A percentile compares a stretch with the other conserved stretches of the same genome.
phyloP scores from a whole-genome alignment of 1,140 invertebrate species.

The Drosophila bipectinata region DNA sequence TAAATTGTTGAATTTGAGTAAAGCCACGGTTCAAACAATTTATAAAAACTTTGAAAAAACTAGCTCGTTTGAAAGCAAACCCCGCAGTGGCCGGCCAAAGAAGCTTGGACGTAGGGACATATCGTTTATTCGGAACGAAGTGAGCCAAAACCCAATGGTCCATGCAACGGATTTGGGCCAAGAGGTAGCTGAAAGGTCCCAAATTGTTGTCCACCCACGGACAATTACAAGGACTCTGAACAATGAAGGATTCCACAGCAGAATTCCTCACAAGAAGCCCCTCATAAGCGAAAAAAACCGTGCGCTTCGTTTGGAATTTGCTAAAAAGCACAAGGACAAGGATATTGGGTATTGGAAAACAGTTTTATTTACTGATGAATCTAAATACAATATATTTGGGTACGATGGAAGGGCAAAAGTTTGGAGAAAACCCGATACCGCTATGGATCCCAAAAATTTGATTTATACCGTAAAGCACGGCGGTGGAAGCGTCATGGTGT shows the following conservation, averaged over 20 bases:
- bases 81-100: no score
- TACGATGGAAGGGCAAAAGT: constrained; percentile 4
- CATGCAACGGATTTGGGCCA: not conserved
- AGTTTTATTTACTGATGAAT: constrained; percentile 26
- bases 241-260: constrained; percentile 2
- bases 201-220: constrained; percentile 16
- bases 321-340: constrained; percentile 14
- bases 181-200: constrained; percentile 5
- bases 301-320: constrained; percentile 9
- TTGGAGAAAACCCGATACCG: not conserved
- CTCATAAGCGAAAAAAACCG: constrained; percentile 17
- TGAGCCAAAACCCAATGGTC: constrained; percentile 5
- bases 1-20: constrained; percentile 17
- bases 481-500: not conserved
- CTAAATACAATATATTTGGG: constrained; percentile 24
- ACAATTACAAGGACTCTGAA: constrained; percentile 14
- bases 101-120: no score
- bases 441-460: not conserved
- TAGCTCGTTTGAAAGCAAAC: constrained; percentile 7
- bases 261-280: not conserved
- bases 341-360: constrained; percentile 10
- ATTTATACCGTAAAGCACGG: not conserved
- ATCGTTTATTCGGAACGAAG: constrained; percentile 7
- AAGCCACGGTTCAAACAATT: constrained; percentile 11
- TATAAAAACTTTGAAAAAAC: constrained; percentile 6